Conservation (phyloP, 2,113 vertebrate genomes). For the Cygnus atratus region DNA sequence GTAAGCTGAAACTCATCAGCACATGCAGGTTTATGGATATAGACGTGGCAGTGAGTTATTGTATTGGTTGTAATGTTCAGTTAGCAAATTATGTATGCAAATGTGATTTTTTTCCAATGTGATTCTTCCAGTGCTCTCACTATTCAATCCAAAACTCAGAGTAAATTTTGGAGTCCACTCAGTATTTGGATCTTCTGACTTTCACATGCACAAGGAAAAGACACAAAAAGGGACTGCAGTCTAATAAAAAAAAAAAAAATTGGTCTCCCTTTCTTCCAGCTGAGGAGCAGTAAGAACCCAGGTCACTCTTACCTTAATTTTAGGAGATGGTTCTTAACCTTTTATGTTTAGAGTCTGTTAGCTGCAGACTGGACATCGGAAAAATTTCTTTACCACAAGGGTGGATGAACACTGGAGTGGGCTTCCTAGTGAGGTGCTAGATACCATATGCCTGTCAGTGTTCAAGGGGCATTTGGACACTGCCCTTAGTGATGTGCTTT, state of each 20-base stretch:
- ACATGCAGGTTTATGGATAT: not conserved
- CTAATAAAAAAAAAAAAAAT: not conserved
- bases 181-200: not conserved
- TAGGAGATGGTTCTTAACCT: not conserved
- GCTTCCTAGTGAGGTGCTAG: not conserved
- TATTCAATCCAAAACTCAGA: not conserved
- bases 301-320: not conserved
- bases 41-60: not conserved
- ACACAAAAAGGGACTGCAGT: not conserved
- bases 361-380: not conserved
- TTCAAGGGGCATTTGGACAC: not conserved
- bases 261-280: not conserved
- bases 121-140: not conserved
- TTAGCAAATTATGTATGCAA: not conserved
- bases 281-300: not conserved
- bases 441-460: not conserved
- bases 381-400: not conserved
- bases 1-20: not conserved
- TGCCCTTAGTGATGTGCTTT: not conserved
- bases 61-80: not conserved
- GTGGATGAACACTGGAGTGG: not conserved
- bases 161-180: not conserved
- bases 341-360: not conserved
- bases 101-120: not conserved
- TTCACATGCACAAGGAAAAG: not conserved